Evolutionary conservation across 2,113 vertebrate genomes (phyloP), one percentile per base, ranked within the genome.

Genomic region (Hystrix brachyura): DNA sequence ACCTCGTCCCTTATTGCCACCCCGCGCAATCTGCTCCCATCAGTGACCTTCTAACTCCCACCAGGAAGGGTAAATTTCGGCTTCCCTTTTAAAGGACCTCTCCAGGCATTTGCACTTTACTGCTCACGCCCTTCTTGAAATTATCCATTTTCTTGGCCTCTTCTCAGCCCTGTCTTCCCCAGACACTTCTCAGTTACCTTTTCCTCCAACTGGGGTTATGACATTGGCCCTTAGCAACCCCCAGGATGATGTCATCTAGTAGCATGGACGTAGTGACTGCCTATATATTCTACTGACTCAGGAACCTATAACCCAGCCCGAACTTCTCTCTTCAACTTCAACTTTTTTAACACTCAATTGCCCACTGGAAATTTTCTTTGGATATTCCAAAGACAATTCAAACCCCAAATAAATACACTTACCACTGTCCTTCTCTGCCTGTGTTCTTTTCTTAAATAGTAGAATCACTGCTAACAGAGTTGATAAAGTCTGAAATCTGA

Each of bases 311-410:
- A 65, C 74, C 43, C 8, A 79, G 51, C 60, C 83, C 34, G 78
- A 93, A 72, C 5, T 72, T 93, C 27, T 65, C 53, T 78, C 38
- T 21, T 90, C 81, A 51, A 87, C 19, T 19, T 82, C n/a, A 81
- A 4, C 74, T 87, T 82, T 76, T 95, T 74, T 43, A 38, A 55
- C 27, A 64, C 46, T 12, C 19, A 91, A 59, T 60, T 51, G 18
- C 15, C 90, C 74, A 9, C 5, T 92, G 57, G n/a, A 82, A 92
- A 72, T 92, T 79, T 95, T 55, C 64, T 87, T 91, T 82, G 19
- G 32, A 51, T 62, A 69, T 27, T 78, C 87, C 25, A 69, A 94
- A 51, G 17, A 69, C 21, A 23, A 53, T 7, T 38, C 25, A 92
- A 81, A 34, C 34, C n/a, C 23, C 72, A 60, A 91, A 46, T 78